These are phyloP conservation scores for Patella depressa DNA, from an alignment of 2,888 invertebrate genomes.

Conservation along the genomic window DNA sequence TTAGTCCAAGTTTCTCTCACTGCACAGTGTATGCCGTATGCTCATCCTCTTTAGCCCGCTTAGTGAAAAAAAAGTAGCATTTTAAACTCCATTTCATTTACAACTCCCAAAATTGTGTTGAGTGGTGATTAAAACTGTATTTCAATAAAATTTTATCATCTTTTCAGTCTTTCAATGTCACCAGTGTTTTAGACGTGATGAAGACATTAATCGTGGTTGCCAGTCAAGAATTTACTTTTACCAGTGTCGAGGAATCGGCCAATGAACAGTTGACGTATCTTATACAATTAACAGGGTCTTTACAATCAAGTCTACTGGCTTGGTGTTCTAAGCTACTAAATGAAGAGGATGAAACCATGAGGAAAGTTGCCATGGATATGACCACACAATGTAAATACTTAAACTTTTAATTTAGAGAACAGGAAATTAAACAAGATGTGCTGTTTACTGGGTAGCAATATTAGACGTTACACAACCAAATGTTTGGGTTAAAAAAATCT, in stretches of 20 bases:
- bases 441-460: no score
- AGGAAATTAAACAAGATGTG: no score
- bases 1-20: no score
- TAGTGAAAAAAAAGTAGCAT: no score
- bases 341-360: slow-evolving; percentile 39
- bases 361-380: neutral
- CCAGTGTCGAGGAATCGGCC: slow-evolving; percentile 34
- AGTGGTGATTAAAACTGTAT: no score
- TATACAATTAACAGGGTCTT: slow-evolving; percentile 64
- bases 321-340: slow-evolving; percentile 66
- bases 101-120: no score
- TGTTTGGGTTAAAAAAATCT: no score
- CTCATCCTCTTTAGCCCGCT: no score
- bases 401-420: neutral
- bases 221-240: slow-evolving; percentile 57
- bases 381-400: neutral
- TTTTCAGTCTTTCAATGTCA: slow-evolving; percentile 58
- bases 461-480: no score
- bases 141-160: slow-evolving; percentile 1
- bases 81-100: no score
- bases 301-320: slow-evolving; percentile 65
- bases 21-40: no score
- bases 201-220: slow-evolving; percentile 67
- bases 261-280: slow-evolving; percentile 63
- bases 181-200: slow-evolving; percentile 64